phyloP scores from a whole-genome alignment of 2,888 invertebrate species.

The Dasysyrphus albostriatus region DNA sequence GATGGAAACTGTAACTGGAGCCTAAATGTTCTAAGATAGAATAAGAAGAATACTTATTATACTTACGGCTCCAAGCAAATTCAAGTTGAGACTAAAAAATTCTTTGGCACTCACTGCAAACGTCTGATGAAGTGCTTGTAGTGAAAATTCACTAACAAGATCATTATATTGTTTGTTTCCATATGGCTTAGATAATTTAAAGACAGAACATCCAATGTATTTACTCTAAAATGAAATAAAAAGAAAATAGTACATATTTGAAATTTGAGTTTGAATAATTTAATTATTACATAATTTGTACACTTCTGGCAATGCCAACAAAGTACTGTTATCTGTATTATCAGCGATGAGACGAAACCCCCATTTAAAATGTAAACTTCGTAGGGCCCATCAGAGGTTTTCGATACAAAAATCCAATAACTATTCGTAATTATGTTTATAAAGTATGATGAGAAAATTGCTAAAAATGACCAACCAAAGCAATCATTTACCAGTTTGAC shows the following conservation, averaged over 20 bases:
- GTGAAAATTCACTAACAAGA: constrained; percentile 81
- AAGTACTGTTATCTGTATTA: constrained; percentile 75
- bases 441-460: constrained; percentile 79
- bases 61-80: constrained; percentile 81
- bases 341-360: constrained; percentile 75
- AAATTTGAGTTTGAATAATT: background rate
- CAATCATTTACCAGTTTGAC: constrained; percentile 79
- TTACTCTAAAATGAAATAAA: constrained; percentile 79
- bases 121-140: constrained; percentile 82
- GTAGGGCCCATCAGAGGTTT: constrained; percentile 10
- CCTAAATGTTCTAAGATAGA: too few relatives aligned
- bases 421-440: constrained; percentile 81
- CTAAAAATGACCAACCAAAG: constrained; percentile 82
- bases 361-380: constrained; percentile 68
- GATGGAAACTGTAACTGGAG: too few relatives aligned
- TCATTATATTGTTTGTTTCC: constrained; percentile 81
- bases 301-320: constrained; percentile 81
- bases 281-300: constrained; percentile 78
- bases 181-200: constrained; percentile 81
- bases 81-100: constrained; percentile 82
- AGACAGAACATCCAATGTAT: constrained; percentile 81
- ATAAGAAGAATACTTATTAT: too few relatives aligned
- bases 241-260: background rate
- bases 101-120: constrained; percentile 82
- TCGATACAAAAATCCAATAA: constrained; percentile 80